A percentile compares a stretch with the other conserved stretches of the same genome.
These are phyloP conservation scores for Drosophila mulleri DNA, from an alignment of 2,888 invertebrate species.

Conservation along the genomic window DNA sequence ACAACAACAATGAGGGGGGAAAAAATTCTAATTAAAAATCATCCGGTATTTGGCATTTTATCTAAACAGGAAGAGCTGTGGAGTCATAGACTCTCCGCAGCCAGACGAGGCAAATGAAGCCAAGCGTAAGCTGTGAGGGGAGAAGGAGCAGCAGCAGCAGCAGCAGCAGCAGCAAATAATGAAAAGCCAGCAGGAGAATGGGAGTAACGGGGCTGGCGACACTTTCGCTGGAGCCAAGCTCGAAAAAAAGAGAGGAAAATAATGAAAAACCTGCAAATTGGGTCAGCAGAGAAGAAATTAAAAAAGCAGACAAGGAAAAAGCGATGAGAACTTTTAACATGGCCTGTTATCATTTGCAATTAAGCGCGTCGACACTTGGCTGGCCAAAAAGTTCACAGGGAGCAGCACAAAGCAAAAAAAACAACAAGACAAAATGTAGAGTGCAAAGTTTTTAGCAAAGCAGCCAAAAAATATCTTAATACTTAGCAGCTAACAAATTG, in stretches of 20 bases:
- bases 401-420: neutral
- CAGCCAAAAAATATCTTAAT: conserved; percentile 33
- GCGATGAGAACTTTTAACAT: conserved; percentile 49
- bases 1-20: neutral
- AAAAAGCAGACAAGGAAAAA: conserved; percentile 30
- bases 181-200: conserved; percentile 32
- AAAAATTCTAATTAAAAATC: conserved; percentile 78
- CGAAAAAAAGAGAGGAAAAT: conserved; percentile 13
- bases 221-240: conserved; percentile 61
- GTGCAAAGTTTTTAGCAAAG: conserved; percentile 51
- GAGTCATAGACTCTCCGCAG: conserved; percentile 9
- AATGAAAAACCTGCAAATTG: conserved; percentile 69
- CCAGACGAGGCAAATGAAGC: conserved; percentile 19
- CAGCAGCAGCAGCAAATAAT: conserved; percentile 22
- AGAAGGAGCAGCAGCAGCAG: neutral
- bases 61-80: conserved; percentile 65
- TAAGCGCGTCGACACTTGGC: conserved; percentile 73
- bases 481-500: conserved; percentile 49
- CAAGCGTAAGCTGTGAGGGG: conserved; percentile 19
- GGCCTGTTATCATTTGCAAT: conserved; percentile 71
- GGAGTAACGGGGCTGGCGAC: conserved; percentile 39
- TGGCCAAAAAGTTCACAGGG: conserved; percentile 33
- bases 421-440: conserved; percentile 23
- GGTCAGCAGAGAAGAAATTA: conserved; percentile 62
- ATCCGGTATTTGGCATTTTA: conserved; percentile 74